Conservation (phyloP, 2,888 invertebrate species). For the Callinectes sapidus region DNA sequence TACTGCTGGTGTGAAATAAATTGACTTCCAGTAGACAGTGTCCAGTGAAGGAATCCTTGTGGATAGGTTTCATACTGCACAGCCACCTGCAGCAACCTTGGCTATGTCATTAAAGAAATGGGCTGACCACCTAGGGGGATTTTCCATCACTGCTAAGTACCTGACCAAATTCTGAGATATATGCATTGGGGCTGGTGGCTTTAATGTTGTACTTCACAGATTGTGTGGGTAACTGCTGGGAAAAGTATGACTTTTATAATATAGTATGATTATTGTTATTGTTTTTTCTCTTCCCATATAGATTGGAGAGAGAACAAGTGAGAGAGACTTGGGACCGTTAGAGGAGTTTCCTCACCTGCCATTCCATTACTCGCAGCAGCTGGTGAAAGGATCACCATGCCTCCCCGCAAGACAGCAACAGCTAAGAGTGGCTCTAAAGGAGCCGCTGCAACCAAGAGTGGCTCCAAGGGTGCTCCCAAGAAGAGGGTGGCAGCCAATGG, state of each 20-base stretch:
- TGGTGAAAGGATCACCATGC: slow-evolving; percentile 56
- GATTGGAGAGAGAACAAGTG: slow-evolving; percentile 62
- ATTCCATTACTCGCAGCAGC: background rate
- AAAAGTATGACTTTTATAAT: background rate
- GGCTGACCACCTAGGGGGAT: too few relatives aligned
- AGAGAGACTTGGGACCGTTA: slow-evolving; percentile 64
- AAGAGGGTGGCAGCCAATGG: slow-evolving; percentile 69
- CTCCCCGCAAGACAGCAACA: slow-evolving; percentile 54
- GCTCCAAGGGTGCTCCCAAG: slow-evolving; percentile 67
- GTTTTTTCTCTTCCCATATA: background rate
- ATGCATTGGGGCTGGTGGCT: too few relatives aligned
- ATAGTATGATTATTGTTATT: background rate
- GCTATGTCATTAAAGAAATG: too few relatives aligned
- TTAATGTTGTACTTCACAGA: too few relatives aligned
- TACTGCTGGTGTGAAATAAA: too few relatives aligned
- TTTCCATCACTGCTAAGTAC: too few relatives aligned
- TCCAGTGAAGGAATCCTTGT: too few relatives aligned
- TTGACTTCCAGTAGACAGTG: too few relatives aligned
- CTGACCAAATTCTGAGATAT: too few relatives aligned
- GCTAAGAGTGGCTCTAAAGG: slow-evolving; percentile 61
- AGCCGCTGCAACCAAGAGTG: slow-evolving; percentile 56
- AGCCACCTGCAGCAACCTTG: too few relatives aligned
- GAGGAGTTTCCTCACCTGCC: slow-evolving; percentile 2
- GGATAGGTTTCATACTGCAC: too few relatives aligned
- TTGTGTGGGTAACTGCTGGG: too few relatives aligned